Base-by-base conservation (phyloP, 1,140 invertebrate genomes). In the Hirudo medicinalis region DNA sequence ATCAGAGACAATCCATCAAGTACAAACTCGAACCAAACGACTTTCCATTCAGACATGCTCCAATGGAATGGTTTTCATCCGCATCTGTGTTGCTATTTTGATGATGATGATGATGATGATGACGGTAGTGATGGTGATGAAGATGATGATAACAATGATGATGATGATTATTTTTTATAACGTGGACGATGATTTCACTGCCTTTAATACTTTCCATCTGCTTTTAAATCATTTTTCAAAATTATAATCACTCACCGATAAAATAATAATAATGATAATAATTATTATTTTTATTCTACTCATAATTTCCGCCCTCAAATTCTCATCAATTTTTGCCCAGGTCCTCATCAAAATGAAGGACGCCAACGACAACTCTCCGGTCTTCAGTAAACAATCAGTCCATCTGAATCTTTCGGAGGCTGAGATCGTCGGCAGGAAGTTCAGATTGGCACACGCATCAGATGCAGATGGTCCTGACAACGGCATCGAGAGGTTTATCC, bases 11-110 rank as follows among this genome's bases (percentile, higher is more conserved):
- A 0, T 43, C 15, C 20, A 69, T 27, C 20, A 43, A 43, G 19
- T 53, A 69, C 27, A 20, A 19, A 20, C 22, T 20, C 49, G 19
- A 43, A 78, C 76, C 76, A 78, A 54, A 74, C 72, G 1, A 27
- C 43, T 22, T 75, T 77, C 53, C 75, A 75, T 49, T 54, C 66
- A 19, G 76, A 76, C 71, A 71, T n/a, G 17, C 67, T 77, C n/a
- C 19, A 29, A 11, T 49, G 43, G 15, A 49, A 49, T 49, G 43
- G 11, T 49, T 49, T 9, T 13, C 43, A 0, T 49, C 11, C 43
- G 11, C 43, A 13, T 49, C 43, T 49, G 43, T 49, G 43, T 17
- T 1, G 11, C 13, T 8, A 13, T 49, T 49, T 49, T 17, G 43
- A 49, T 17, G 11, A 49, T 49, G 11, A 5, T 49, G 43, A 13